These are phyloP conservation scores for Agrilus cyanescens DNA, from an alignment of 2,888 invertebrate genomes.

Conservation along the genomic window DNA sequence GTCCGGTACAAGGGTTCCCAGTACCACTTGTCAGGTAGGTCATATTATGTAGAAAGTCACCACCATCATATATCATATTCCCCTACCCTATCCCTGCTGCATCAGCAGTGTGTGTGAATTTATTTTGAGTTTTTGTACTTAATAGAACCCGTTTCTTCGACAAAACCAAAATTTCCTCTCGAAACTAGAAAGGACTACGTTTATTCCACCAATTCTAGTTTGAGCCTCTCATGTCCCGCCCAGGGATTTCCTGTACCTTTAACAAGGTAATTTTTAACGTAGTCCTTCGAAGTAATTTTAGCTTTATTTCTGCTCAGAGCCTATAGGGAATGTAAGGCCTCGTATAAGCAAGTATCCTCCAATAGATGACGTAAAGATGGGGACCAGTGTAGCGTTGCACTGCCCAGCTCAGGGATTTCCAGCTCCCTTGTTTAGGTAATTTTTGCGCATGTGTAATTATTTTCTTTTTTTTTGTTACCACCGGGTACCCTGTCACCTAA, in stretches of 20 bases:
- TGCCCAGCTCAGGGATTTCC: conserved; percentile 45
- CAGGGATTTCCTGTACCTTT: conserved; percentile 53
- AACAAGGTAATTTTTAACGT: conserved; percentile 34
- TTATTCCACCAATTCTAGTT: conserved; percentile 37
- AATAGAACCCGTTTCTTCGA: conserved; percentile 34
- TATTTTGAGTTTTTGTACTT: conserved; percentile 8
- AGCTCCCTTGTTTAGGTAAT: conserved; percentile 45
- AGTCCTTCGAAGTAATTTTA: not conserved
- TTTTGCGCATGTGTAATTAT: conserved; percentile 10
- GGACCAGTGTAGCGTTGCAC: conserved; percentile 31
- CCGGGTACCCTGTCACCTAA: conserved; percentile 7
- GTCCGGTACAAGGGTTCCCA: conserved; percentile 56
- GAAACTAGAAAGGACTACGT: conserved; percentile 48
- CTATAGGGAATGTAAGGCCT: conserved; percentile 43
- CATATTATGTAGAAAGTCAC: not conserved
- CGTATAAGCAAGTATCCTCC: conserved; percentile 39
- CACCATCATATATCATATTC: no score
- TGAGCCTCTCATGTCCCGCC: conserved; percentile 51
- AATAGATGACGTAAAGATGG: conserved; percentile 32
- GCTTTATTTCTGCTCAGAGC: conserved; percentile 29
- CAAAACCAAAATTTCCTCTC: conserved; percentile 57
- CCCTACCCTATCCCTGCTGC: not conserved
- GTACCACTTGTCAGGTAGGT: conserved; percentile 44
- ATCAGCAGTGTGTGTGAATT: no score
- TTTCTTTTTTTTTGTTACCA: not conserved